phyloP scores from a whole-genome alignment of 2,888 invertebrate genomes.

The Lapara coniferarum region DNA sequence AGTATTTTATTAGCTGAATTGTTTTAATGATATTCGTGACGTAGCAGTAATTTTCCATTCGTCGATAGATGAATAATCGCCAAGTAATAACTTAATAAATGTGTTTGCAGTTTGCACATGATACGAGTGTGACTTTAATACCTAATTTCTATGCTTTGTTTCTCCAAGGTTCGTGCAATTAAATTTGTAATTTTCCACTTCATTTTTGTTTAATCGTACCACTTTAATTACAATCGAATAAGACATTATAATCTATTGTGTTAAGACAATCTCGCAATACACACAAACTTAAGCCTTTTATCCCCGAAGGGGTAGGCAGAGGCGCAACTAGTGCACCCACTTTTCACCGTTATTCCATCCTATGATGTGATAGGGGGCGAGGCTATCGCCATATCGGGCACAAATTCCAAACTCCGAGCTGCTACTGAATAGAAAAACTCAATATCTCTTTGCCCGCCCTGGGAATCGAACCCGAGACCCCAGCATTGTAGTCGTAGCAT shows the following conservation, averaged over 20 bases:
- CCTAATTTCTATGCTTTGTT: not conserved
- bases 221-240: not conserved
- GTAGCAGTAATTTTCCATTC: slow-evolving; percentile 16
- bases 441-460: no score
- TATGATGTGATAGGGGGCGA: no score
- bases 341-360: no score
- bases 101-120: not conserved
- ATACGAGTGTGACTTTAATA: not conserved
- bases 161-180: slow-evolving; percentile 4
- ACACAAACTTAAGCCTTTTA: no score
- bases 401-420: no score
- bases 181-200: not conserved
- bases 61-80: not conserved
- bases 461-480: no score
- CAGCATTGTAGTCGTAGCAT: no score
- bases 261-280: not conserved
- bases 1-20: slow-evolving; percentile 35
- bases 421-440: no score
- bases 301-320: no score
- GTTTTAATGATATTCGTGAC: slow-evolving; percentile 33
- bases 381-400: no score
- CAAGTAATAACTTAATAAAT: not conserved
- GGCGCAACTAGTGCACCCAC: no score
- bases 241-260: not conserved
- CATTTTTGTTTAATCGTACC: not conserved